Evolutionary conservation across 2,797 vertebrate genomes (phyloP).

Genomic region (Manis crassicaudata): DNA sequence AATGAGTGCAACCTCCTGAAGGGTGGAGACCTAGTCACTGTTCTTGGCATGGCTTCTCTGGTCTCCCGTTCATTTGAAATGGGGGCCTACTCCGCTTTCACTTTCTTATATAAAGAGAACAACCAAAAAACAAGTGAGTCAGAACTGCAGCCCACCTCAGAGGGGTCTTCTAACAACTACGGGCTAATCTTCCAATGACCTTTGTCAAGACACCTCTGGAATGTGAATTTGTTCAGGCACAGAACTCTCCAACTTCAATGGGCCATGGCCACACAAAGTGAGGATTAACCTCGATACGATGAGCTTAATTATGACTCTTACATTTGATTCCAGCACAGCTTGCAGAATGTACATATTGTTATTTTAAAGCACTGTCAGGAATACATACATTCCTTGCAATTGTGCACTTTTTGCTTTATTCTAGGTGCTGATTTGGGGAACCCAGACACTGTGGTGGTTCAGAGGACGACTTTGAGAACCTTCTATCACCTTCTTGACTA

Average conservation of each 20-base stretch:
- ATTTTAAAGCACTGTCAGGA: slow-evolving; percentile 18
- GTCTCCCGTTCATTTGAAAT: neutral
- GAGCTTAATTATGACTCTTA: neutral
- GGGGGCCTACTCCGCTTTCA: neutral
- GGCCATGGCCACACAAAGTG: neutral
- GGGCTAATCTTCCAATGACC: neutral
- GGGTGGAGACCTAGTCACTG: neutral
- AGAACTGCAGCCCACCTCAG: neutral
- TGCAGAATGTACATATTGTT: neutral
- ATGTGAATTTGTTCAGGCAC: neutral
- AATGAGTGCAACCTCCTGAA: neutral
- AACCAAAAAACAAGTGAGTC: neutral
- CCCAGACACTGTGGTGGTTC: neutral
- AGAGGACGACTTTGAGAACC: neutral
- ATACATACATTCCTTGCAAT: neutral
- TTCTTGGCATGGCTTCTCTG: neutral
- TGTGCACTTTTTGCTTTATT: slow-evolving; percentile 38
- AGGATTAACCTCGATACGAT: neutral
- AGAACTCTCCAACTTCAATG: neutral
- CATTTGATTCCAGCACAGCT: neutral
- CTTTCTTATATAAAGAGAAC: neutral
- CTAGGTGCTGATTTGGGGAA: slow-evolving; percentile 71
- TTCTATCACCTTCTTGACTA: fast-evolving
- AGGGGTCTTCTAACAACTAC: neutral
- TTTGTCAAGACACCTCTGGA: neutral